phyloP scores from a whole-genome alignment of 2,888 invertebrate species.

The Iphiclides podalirius region DNA sequence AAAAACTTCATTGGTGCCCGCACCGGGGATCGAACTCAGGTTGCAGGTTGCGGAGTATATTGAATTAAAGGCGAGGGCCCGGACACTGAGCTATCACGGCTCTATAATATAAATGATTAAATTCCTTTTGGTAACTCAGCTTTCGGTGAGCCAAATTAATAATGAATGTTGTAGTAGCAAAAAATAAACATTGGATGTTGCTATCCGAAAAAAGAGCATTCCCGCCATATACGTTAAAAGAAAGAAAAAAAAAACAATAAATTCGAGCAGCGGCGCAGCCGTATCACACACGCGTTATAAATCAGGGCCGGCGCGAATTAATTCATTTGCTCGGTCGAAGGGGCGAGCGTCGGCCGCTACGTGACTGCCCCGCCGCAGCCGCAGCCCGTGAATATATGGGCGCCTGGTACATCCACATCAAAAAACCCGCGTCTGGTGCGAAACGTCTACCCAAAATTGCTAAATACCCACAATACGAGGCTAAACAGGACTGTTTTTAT shows the following conservation, averaged over 20 bases:
- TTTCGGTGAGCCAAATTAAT: background rate
- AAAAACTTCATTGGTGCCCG: no score
- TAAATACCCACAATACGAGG: no score
- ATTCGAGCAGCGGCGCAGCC: constrained; percentile 31
- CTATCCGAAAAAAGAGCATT: constrained; percentile 9
- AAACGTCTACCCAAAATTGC: no score
- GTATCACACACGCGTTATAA: constrained; percentile 53
- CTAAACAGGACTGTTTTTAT: no score
- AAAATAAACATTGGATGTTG: background rate
- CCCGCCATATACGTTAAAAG: background rate
- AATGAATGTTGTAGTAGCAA: background rate
- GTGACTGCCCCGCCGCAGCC: constrained; percentile 29
- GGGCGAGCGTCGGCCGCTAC: constrained; percentile 37
- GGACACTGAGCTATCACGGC: no score
- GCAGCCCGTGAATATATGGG: constrained; percentile 16
- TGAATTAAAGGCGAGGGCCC: no score
- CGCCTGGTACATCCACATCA: constrained; percentile 5
- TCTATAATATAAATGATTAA: no score
- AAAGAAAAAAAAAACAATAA: constrained; percentile 35
- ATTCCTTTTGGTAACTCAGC: no score
- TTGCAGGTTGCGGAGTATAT: no score
- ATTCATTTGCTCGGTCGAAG: constrained; percentile 52
- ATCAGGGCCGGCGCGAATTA: constrained; percentile 54
- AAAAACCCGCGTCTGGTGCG: no score
- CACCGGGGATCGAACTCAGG: no score